Base-by-base conservation (phyloP, 2,797 vertebrate genomes). In the Leptatherina wallacei region DNA sequence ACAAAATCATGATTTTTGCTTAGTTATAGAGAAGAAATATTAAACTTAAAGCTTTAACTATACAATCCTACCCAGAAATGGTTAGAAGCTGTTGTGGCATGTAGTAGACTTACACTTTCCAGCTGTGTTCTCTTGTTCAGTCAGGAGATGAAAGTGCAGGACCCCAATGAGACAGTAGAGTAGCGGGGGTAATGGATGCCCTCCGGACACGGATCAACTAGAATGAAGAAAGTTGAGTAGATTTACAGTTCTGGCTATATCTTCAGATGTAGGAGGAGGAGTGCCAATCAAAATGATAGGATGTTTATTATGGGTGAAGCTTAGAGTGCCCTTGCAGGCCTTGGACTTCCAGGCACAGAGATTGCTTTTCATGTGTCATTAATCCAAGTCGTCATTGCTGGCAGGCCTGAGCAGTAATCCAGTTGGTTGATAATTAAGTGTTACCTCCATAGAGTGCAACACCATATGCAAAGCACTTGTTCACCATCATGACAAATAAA, bases 361-460 rank as follows among this genome's bases (percentile, higher is more conserved):
- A 94, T 95, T 94, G 91, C 91, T 94, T 94, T 93, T 94, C 86
- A 92, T 84, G 90, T 93, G 91, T 90, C 92, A 92, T 95, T 95
- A 94, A 95, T 95, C 91, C 88, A 80, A 92, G 75, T 91, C 83
- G 65, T 93, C 87, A 89, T 88, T 58, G 87, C 91, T 92, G 84
- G 88, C 83, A 91, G 85, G 85, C 78, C 85, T 75, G 85, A 88
- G 85, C 91, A 80, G 87, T 88, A 88, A 91, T 92, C 82, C 88
- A 88, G 89, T 93, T 85, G 88, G 83, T 84, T 85, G 84, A 92
- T 94, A 94, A 94, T 95, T 85, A 92, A 93, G 89, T 91, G 90
- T 84, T 91, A 91, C 87, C 83, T 89, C 79, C 60, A 49, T 77
- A 69, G 81, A 74, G 78, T 59, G 77, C 79, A 82, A 69, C 65